A percentile compares a stretch with the other conserved stretches of the same genome.
phyloP scores from a whole-genome alignment of 2,113 vertebrate genomes.

The Nannobrachium achirus region DNA sequence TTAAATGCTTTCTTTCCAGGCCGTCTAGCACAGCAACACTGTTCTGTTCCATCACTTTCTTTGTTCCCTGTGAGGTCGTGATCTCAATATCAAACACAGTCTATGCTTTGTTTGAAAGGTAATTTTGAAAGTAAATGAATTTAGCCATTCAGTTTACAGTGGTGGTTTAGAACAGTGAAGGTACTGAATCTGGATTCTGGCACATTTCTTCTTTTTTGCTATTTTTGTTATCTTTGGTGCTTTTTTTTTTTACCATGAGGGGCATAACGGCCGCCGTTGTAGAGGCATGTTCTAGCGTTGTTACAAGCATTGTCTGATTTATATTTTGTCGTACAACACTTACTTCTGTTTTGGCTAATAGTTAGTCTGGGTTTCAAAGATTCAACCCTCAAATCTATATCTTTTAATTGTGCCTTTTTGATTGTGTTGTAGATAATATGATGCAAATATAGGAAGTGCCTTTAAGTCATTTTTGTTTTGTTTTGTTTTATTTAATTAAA shows the following conservation, averaged over 20 bases:
- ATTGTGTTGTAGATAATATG: background rate
- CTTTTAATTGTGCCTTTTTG: background rate
- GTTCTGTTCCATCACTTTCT: conserved; percentile 12
- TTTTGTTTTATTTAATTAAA: too few relatives aligned
- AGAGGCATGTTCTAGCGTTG: conserved; percentile 36
- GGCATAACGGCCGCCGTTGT: conserved; percentile 25
- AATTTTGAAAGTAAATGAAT: conserved; percentile 25
- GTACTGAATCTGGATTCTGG: conserved; percentile 6
- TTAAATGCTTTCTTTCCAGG: conserved; percentile 47
- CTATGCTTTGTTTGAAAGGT: conserved; percentile 22
- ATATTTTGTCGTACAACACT: conserved; percentile 37
- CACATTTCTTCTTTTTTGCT: conserved; percentile 26
- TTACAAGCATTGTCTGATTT: conserved; percentile 39
- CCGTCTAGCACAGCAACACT: conserved; percentile 26
- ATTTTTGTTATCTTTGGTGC: conserved; percentile 50
- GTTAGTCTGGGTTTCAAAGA: background rate
- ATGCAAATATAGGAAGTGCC: background rate
- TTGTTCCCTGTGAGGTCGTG: conserved; percentile 45
- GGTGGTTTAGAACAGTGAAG: conserved; percentile 23
- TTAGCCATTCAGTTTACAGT: conserved; percentile 16
- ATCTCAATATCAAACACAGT: conserved; percentile 53
- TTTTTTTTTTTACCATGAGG: conserved; percentile 34
- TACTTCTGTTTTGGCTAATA: background rate
- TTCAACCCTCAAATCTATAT: too few relatives aligned
- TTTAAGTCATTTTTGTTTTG: background rate